Evolutionary conservation across 2,888 invertebrate genomes (phyloP).

Genomic region (Nebria brevicollis): DNA sequence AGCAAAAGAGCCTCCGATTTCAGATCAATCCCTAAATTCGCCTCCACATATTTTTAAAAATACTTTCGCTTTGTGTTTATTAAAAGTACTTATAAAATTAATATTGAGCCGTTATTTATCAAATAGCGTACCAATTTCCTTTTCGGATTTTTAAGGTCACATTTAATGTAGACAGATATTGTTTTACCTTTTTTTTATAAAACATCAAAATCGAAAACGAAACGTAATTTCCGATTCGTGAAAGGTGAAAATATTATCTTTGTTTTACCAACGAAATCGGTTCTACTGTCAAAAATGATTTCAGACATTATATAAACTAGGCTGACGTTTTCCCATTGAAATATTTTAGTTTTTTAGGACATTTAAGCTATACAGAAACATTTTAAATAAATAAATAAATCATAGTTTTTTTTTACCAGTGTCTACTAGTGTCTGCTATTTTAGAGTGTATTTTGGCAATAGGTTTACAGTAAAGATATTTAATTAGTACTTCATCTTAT

Average conservation of each 20-base stretch:
- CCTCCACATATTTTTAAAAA: conserved; percentile 77
- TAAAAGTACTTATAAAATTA: too few relatives aligned
- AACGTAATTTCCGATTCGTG: neutral
- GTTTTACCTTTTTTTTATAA: neutral
- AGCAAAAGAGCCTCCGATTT: conserved; percentile 82
- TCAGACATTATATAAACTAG: neutral
- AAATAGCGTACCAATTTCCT: neutral
- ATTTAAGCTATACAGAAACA: too few relatives aligned
- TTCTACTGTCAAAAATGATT: neutral
- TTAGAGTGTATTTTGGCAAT: neutral
- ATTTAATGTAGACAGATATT: neutral
- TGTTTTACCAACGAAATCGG: neutral
- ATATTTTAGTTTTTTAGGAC: too few relatives aligned
- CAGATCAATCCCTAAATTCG: conserved; percentile 90
- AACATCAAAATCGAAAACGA: neutral
- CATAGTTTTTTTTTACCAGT: too few relatives aligned
- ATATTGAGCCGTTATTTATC: too few relatives aligned
- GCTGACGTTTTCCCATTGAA: too few relatives aligned
- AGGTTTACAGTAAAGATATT: neutral
- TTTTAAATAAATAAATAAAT: too few relatives aligned
- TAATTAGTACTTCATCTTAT: neutral
- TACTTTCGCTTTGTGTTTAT: too few relatives aligned
- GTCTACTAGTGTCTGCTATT: too few relatives aligned
- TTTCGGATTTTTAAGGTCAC: neutral
- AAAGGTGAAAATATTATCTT: conserved; percentile 1